Evolutionary conservation across 2,888 invertebrate genomes (phyloP), one percentile per base, ranked within the genome.

Genomic region (Linnaemya tessellans): DNA sequence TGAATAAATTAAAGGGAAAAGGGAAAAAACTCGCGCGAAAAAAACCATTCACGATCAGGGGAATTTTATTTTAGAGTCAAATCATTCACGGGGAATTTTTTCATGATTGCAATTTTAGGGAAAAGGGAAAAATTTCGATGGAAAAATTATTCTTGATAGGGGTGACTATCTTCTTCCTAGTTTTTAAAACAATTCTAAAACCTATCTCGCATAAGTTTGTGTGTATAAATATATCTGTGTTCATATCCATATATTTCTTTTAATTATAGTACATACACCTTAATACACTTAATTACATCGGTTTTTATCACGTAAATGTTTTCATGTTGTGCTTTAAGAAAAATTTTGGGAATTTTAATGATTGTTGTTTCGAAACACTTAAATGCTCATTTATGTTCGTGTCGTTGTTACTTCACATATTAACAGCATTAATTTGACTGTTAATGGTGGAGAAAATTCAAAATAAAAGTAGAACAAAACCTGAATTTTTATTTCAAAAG

Each of bases 221-320:
- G 3, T 22, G 13, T 51, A 1, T 71, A 41, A 2, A 30, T 5
- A 30, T 5, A 30, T 30, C 3, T 30, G 5, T 71, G 41, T 13
- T 41, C 51, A 3, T 25, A 1, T 51, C 3, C 51, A 22, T n/a
- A n/a, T 58, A 10, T 11, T 3, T 18, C 43, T 67, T 10, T 46
- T 18, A 46, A 62, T 25, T n/a, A 3, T 54, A 65, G 20, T 20
- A 22, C 30, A 51, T 74, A 74, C n/a, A 9, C 56, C 56, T 70
- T 68, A 35, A 68, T 79, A 64, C 60, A 67, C 46, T 74, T 84
- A 79, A 79, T 79, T 84, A 79, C 84, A 64, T 74, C 38, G 74
- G 79, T 70, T 35, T 68, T 30, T 56, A 75, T 70, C 68, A 84
- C 64, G 62, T 80, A 38, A 62, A 58, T 30, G 41, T 54, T 25